These are phyloP conservation scores for Fragum fragum DNA, from an alignment of 2,888 invertebrate genomes.

Conservation along the genomic window DNA sequence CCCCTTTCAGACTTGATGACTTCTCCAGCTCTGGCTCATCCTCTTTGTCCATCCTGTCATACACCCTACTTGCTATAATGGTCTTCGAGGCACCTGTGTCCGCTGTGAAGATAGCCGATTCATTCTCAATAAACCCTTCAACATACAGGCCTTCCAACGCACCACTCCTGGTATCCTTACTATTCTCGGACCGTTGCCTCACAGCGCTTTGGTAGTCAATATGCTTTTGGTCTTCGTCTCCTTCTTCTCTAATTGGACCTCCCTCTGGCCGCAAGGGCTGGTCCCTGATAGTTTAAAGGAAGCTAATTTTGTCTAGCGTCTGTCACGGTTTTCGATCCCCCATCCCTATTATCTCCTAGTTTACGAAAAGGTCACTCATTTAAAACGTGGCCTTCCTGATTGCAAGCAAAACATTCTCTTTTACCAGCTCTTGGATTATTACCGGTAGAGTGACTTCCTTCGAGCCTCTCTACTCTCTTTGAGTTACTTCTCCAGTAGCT, in stretches of 20 bases:
- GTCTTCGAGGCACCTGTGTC: conserved; percentile 24
- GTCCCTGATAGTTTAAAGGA: conserved; percentile 19
- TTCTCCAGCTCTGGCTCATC: too few species aligned
- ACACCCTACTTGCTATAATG: conserved; percentile 14
- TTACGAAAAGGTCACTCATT: background rate
- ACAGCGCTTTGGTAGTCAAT: background rate
- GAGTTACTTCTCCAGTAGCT: background rate
- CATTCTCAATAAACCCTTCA: conserved; percentile 4
- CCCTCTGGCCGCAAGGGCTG: conserved; percentile 14
- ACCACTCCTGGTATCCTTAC: background rate
- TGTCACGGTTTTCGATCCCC: background rate
- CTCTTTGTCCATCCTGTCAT: conserved; percentile 4
- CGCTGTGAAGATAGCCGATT: conserved; percentile 17
- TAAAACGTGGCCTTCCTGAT: background rate
- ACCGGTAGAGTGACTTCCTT: too few species aligned
- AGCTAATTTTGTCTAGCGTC: background rate
- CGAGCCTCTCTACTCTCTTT: background rate
- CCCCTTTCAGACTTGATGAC: too few species aligned
- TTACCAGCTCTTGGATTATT: background rate
- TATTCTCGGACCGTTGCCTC: background rate
- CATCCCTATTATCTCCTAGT: background rate
- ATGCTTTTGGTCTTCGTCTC: background rate
- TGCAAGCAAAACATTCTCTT: background rate
- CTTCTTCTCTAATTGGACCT: background rate
- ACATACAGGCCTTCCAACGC: conserved; percentile 16